A percentile compares a stretch with the other conserved stretches of the same genome.
These are phyloP conservation scores for Chloromyia formosa DNA, from an alignment of 2,888 invertebrate genomes.

Conservation along the genomic window DNA sequence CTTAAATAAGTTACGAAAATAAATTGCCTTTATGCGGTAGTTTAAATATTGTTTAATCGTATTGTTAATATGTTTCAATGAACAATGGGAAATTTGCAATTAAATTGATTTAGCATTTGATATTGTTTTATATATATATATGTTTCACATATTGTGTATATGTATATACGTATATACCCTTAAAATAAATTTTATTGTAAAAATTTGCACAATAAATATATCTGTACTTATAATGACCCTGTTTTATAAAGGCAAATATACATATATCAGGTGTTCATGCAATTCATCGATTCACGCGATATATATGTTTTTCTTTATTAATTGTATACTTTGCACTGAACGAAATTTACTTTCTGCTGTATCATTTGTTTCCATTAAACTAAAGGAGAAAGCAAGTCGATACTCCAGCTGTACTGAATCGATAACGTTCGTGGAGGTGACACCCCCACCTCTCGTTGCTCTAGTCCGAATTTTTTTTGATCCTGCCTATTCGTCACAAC, in stretches of 20 bases:
- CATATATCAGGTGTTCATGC: slow-evolving; percentile 15
- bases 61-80: neutral
- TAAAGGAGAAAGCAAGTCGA: too few relatives aligned
- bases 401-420: too few relatives aligned
- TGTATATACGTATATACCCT: slow-evolving; percentile 1
- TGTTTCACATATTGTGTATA: neutral
- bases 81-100: neutral
- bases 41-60: neutral
- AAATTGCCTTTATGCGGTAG: neutral
- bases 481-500: too few relatives aligned
- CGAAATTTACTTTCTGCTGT: too few relatives aligned
- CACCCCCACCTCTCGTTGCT: too few relatives aligned
- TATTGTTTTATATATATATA: neutral
- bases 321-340: too few relatives aligned
- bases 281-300: slow-evolving; percentile 2
- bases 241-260: slow-evolving; percentile 40
- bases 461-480: too few relatives aligned
- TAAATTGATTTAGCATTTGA: neutral
- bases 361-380: too few relatives aligned
- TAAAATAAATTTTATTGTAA: slow-evolving; percentile 22
- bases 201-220: slow-evolving; percentile 28
- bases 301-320: neutral
- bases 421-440: too few relatives aligned
- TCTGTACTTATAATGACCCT: slow-evolving; percentile 33
- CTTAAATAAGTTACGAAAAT: neutral